These are phyloP conservation scores for Tachysurus vachellii DNA, from an alignment of 2,113 vertebrate genomes.

Conservation along the genomic window DNA sequence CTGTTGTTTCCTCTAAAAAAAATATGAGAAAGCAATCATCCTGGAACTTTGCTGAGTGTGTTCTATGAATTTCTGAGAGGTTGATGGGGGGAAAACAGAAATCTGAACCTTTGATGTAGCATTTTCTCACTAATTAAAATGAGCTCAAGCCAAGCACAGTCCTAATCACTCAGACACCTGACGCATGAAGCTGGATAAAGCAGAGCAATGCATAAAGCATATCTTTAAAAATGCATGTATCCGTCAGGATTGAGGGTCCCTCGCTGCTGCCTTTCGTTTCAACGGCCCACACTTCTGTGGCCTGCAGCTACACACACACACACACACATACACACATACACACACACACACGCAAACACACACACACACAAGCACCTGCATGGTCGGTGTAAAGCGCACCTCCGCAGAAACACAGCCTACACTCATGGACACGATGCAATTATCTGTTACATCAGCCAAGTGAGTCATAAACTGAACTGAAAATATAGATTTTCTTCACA, in stretches of 20 bases:
- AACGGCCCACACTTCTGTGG: slow-evolving; percentile 51
- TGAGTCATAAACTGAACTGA: slow-evolving; percentile 55
- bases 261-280: slow-evolving; percentile 53
- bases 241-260: slow-evolving; percentile 56
- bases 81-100: neutral
- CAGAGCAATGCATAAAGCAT: slow-evolving; percentile 63
- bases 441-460: slow-evolving; percentile 58
- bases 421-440: slow-evolving; percentile 50
- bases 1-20: slow-evolving; percentile 5
- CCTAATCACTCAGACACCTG: slow-evolving; percentile 69
- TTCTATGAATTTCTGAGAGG: slow-evolving; percentile 9
- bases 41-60: slow-evolving; percentile 23
- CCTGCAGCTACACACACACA: slow-evolving; percentile 58
- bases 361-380: slow-evolving; percentile 28
- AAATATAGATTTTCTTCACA: slow-evolving; percentile 34
- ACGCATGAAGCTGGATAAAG: slow-evolving; percentile 68
- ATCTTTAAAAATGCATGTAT: slow-evolving; percentile 66
- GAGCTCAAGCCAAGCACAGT: slow-evolving; percentile 65
- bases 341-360: slow-evolving; percentile 34
- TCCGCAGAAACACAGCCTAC: slow-evolving; percentile 47
- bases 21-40: neutral
- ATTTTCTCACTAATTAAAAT: slow-evolving; percentile 70
- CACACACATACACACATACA: slow-evolving; percentile 66
- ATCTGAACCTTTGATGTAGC: slow-evolving; percentile 65
- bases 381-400: slow-evolving; percentile 37